Evolutionary conservation across 2,113 vertebrate species (phyloP), one percentile per base, ranked within the genome.

Genomic region (Piaya cayana): DNA sequence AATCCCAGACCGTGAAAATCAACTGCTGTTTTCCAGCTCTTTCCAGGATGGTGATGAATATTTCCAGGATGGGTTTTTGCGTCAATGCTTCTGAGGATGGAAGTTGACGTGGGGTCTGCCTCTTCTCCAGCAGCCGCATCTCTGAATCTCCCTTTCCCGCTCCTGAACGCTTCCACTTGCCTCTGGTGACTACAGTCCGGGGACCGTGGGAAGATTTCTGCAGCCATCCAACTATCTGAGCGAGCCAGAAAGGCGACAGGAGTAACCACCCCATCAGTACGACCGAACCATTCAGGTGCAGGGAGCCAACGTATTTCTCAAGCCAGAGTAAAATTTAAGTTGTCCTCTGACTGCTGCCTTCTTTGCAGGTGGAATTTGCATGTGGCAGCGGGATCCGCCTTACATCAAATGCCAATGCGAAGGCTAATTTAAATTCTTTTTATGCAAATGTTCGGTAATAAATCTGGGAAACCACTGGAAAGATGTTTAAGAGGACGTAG

Each of bases 381-480:
- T 15, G 39, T 78, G 90, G 62, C 64, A 83, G 71, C 59, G 67
- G 86, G 53, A 75, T 37, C 42, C 4, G 2, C 47, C 26, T 71
- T 82, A 8, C 22, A 74, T 78, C 55, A 68, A 81, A 90, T 29
- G 89, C 34, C 52, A 59, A 65, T 7, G 71, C 71, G 91, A 87
- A 80, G 79, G 75, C 71, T 93, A 90, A 93, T 96, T 95, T 90
- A 90, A 94, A 94, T 92, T 75, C 75, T 82, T 92, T 85, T 90
- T 88, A 87, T 86, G 88, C 71, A 94, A 94, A 91, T 91, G 76
- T 52, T 90, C 88, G 1, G 85, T 58, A 93, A 96, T 96, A 97
- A 96, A 95, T 96, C 94, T 78, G 68, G 72, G 88, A 90, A 93
- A 96, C 68, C 85, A 78, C 88, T 81, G 88, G 93, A 83, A 96